These are phyloP conservation scores for Symphodus melops DNA, from an alignment of 2,113 vertebrate species.

Conservation along the genomic window DNA sequence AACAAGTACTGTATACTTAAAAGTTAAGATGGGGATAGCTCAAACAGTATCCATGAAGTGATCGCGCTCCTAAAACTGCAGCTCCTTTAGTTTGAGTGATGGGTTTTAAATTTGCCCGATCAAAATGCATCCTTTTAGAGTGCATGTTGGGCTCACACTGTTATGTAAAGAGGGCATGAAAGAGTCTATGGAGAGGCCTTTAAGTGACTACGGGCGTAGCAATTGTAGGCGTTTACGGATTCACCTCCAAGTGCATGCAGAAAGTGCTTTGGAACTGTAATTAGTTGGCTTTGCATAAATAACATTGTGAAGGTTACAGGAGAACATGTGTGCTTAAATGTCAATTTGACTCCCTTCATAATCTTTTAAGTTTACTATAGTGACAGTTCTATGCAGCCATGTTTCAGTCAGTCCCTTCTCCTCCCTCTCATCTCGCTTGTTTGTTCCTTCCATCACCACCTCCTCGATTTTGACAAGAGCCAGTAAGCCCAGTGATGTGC, in stretches of 20 bases:
- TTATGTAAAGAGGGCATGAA: too few species aligned
- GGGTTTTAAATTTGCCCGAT: too few species aligned
- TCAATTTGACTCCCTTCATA: background rate
- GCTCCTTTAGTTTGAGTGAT: too few species aligned
- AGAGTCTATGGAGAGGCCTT: background rate
- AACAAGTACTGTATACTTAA: too few species aligned
- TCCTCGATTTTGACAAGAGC: conserved; percentile 37
- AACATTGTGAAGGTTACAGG: background rate
- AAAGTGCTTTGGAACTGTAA: background rate
- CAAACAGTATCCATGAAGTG: background rate
- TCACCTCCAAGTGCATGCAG: too few species aligned
- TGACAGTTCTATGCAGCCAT: background rate
- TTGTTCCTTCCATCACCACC: conserved; percentile 26
- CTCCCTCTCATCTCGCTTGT: conserved; percentile 8
- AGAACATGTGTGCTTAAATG: background rate
- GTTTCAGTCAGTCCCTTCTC: background rate
- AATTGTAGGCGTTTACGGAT: too few species aligned
- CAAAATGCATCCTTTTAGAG: too few species aligned
- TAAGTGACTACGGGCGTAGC: background rate
- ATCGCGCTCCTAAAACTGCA: background rate
- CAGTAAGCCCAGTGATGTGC: conserved; percentile 22
- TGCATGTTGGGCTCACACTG: too few species aligned
- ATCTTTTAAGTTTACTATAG: background rate
- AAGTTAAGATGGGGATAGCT: background rate
- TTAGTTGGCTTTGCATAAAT: background rate